Conservation (phyloP, 92 coral and sea anemone genomes). For the Plumapathes pennacea region DNA sequence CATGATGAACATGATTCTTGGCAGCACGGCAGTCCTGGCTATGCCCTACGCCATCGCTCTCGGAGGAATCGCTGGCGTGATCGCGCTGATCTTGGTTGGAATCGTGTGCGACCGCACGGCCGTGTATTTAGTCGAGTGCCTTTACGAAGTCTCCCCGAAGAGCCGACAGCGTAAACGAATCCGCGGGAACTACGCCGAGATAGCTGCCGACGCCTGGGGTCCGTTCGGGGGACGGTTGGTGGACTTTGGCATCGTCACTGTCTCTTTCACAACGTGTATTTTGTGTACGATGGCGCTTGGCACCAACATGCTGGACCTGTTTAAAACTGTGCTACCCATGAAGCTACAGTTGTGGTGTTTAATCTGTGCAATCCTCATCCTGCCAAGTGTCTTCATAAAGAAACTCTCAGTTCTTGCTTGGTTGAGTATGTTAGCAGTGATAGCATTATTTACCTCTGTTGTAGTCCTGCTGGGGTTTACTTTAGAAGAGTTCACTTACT, state of each 20-base stretch:
- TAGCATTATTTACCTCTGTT: constrained; percentile 51
- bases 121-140: constrained; percentile 59
- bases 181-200: constrained; percentile 73
- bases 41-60: constrained; percentile 69
- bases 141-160: constrained; percentile 75
- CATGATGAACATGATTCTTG: constrained; percentile 69
- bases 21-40: constrained; percentile 65
- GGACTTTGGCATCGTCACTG: constrained; percentile 60
- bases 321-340: constrained; percentile 20
- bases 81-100: constrained; percentile 52
- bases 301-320: constrained; percentile 43
- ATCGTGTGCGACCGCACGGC: constrained; percentile 55
- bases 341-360: constrained; percentile 60
- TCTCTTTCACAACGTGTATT: constrained; percentile 57
- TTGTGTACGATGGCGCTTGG: constrained; percentile 62
- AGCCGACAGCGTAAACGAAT: constrained; percentile 76
- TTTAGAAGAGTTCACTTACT: constrained; percentile 46
- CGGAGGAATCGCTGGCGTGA: constrained; percentile 67
- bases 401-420: constrained; percentile 70
- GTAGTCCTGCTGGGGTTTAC: constrained; percentile 56
- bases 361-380: constrained; percentile 41
- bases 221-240: constrained; percentile 72
- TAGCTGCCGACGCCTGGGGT: constrained; percentile 81
- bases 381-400: constrained; percentile 60
- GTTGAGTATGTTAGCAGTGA: constrained; percentile 73